Percentiles rank a stretch among this genome's conserved stretches.
Evolutionary conservation across 2,113 vertebrate genomes (phyloP).

Genomic region (Mystacornis crossleyi): DNA sequence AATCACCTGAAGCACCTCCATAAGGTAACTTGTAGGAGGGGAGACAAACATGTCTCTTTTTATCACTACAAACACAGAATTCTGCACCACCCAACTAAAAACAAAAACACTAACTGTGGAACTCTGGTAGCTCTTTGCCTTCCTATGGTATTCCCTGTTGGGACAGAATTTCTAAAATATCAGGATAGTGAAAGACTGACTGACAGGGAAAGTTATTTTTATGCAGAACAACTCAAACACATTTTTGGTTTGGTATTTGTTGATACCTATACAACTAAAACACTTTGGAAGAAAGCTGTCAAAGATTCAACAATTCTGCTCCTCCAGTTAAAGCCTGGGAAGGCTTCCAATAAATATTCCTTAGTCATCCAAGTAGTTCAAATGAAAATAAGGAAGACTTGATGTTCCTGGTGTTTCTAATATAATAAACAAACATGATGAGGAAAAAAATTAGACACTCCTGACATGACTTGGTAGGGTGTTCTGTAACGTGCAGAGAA

Average conservation of each 20-base stretch:
- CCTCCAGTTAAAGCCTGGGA: slow-evolving; percentile 36
- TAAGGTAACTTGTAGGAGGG: not conserved
- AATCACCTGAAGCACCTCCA: not conserved
- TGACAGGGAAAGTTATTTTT: not conserved
- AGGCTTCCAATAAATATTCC: slow-evolving; percentile 49
- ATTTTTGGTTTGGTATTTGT: slow-evolving; percentile 19
- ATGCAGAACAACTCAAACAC: not conserved
- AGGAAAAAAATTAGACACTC: not conserved
- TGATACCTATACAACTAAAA: slow-evolving; percentile 31
- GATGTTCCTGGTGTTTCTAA: slow-evolving; percentile 41
- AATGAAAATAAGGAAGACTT: slow-evolving; percentile 40
- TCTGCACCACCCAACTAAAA: not conserved
- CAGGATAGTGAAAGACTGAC: not conserved
- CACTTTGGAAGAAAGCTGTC: slow-evolving; percentile 24
- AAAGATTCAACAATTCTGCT: slow-evolving; percentile 27
- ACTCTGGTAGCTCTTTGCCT: not conserved
- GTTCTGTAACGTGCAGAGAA: not conserved
- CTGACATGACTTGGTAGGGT: not conserved
- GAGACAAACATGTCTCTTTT: not conserved
- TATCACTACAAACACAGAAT: not conserved
- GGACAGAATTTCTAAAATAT: not conserved
- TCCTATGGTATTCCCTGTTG: not conserved
- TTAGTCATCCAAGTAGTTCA: slow-evolving; percentile 40
- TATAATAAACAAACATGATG: slow-evolving; percentile 24
- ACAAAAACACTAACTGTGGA: not conserved